Evolutionary conservation across 2,797 vertebrate species (phyloP).

Genomic region (Uromys caudimaculatus): DNA sequence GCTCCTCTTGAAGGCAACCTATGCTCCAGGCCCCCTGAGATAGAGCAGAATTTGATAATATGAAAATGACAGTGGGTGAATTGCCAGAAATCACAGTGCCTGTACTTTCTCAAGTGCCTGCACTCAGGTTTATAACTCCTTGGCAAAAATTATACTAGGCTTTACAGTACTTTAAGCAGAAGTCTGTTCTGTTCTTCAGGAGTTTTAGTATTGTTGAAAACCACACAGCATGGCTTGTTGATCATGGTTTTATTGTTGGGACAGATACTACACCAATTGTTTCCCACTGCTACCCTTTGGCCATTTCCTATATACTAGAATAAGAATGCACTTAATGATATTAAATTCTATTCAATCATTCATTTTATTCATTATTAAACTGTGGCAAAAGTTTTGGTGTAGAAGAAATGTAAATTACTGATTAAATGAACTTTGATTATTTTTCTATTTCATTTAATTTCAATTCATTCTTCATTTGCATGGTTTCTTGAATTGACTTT

Average conservation of each 20-base stretch:
- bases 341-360: slow-evolving; percentile 33
- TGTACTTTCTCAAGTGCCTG: not conserved
- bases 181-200: not conserved
- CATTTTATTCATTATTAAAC: slow-evolving; percentile 51
- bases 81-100: not conserved
- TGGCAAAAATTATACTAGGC: not conserved
- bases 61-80: not conserved
- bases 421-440: slow-evolving; percentile 55
- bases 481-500: slow-evolving; percentile 56
- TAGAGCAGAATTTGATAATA: slow-evolving; percentile 35
- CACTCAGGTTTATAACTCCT: slow-evolving; percentile 42
- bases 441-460: slow-evolving; percentile 66
- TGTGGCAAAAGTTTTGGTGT: slow-evolving; percentile 21
- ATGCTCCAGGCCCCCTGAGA: not conserved
- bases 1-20: not conserved
- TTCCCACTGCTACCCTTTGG: not conserved
- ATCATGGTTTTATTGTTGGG: not conserved
- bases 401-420: slow-evolving; percentile 49
- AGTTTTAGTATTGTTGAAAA: slow-evolving; percentile 35
- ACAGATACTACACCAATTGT: not conserved
- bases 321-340: slow-evolving; percentile 36
- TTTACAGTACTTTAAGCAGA: slow-evolving; percentile 29
- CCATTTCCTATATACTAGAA: not conserved
- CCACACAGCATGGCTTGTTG: not conserved
- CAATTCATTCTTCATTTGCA: slow-evolving; percentile 48